Evolutionary conservation across 1,140 invertebrate species (phyloP).

Genomic region (Caenorhabditis brenneri): DNA sequence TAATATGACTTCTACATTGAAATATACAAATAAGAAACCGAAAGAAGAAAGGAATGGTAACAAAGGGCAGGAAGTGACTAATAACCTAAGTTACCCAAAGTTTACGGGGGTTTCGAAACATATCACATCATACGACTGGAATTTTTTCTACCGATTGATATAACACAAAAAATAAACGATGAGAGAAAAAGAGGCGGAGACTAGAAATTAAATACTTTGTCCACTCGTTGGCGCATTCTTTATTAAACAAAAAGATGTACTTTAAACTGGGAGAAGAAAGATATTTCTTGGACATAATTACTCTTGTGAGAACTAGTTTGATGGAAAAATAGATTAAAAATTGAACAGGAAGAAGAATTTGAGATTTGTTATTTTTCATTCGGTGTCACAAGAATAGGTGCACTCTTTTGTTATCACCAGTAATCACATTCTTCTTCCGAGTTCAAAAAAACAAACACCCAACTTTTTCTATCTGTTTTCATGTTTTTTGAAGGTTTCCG

Average conservation of each 20-base stretch:
- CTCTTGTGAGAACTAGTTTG: not conserved
- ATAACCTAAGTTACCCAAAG: not conserved
- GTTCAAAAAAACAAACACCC: no score
- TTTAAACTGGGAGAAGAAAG: not conserved
- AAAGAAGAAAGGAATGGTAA: not conserved
- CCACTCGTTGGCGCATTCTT: not conserved
- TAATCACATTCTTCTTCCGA: no score
- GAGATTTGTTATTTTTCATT: no score
- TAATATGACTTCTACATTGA: not conserved
- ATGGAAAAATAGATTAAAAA: no score
- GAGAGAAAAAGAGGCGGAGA: not conserved
- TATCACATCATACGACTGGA: constrained; percentile 24
- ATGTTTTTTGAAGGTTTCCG: no score
- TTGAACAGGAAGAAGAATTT: no score
- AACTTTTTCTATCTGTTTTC: no score
- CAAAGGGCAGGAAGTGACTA: not conserved
- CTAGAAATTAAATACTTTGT: constrained; percentile 17
- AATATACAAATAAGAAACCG: not conserved
- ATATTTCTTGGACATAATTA: not conserved
- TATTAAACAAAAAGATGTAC: not conserved
- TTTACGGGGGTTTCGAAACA: not conserved
- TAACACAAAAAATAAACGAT: not conserved
- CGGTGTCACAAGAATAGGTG: no score
- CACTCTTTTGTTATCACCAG: no score
- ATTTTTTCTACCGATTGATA: not conserved